Evolutionary conservation across 2,113 vertebrate genomes (phyloP).

Genomic region (Rallus limicola): DNA sequence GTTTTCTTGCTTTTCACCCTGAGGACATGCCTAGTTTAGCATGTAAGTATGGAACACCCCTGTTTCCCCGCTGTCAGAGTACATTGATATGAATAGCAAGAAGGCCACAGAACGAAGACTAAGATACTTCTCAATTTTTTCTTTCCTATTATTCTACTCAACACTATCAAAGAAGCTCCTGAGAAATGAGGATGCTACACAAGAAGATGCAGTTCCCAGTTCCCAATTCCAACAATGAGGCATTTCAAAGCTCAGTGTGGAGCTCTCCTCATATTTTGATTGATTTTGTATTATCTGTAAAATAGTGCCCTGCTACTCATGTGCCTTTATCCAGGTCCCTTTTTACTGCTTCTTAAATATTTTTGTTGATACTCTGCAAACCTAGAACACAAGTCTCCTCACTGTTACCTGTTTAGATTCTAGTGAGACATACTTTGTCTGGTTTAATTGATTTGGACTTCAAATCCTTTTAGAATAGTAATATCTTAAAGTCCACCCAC

Average conservation of each 20-base stretch:
- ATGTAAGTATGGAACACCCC: not conserved
- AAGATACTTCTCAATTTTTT: not conserved
- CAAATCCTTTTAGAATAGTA: not conserved
- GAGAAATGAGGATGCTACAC: not conserved
- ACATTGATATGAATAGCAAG: not conserved
- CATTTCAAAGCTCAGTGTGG: not conserved
- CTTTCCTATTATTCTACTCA: not conserved
- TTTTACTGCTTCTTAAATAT: not conserved
- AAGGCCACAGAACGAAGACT: not conserved
- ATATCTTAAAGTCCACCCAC: not conserved
- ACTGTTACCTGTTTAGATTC: not conserved
- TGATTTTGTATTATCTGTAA: not conserved
- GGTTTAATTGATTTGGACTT: not conserved
- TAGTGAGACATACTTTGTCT: not conserved
- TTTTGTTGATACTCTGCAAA: not conserved
- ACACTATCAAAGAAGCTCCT: not conserved
- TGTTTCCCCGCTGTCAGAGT: not conserved
- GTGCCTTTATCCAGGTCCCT: not conserved
- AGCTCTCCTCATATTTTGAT: not conserved
- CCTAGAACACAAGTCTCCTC: not conserved
- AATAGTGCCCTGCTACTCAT: not conserved
- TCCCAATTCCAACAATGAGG: not conserved
- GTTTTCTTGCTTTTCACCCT: not conserved
- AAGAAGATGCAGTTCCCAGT: not conserved
- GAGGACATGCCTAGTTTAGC: not conserved